These are phyloP conservation scores for Aotus griseimembra DNA, from an alignment of 2,797 vertebrate genomes.

Conservation along the genomic window DNA sequence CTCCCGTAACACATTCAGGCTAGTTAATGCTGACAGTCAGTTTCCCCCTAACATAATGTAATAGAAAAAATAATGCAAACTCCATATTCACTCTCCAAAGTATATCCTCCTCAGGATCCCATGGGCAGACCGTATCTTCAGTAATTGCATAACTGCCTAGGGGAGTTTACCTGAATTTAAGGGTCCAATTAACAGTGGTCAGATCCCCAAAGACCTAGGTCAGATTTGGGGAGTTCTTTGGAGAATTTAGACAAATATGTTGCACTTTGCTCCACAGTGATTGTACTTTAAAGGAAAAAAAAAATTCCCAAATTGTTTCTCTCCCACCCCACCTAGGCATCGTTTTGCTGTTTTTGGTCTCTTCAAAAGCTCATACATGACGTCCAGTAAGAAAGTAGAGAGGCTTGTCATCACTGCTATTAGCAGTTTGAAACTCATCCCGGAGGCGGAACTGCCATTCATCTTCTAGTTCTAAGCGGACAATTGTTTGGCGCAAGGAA, in stretches of 20 bases:
- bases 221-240: slow-evolving; percentile 73
- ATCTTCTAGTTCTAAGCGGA: slow-evolving; percentile 96
- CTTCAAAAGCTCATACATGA: slow-evolving; percentile 88
- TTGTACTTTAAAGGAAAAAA: slow-evolving; percentile 84
- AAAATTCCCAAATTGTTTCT: slow-evolving; percentile 31
- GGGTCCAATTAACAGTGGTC: slow-evolving; percentile 46
- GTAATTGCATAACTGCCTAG: neutral
- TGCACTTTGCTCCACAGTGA: slow-evolving; percentile 89
- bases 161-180: slow-evolving; percentile 61
- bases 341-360: slow-evolving; percentile 53
- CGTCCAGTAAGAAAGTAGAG: slow-evolving; percentile 98
- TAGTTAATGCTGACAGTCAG: slow-evolving; percentile 68
- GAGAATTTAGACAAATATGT: slow-evolving; percentile 83
- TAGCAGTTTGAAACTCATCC: slow-evolving; percentile 98
- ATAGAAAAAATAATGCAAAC: slow-evolving; percentile 64
- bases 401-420: slow-evolving; percentile 95
- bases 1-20: slow-evolving; percentile 78
- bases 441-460: slow-evolving; percentile 99
- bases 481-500: slow-evolving; percentile 97
- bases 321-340: slow-evolving; percentile 44
- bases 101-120: slow-evolving; percentile 16
- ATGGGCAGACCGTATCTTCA: neutral
- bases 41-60: slow-evolving; percentile 60
- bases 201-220: slow-evolving; percentile 66
- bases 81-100: slow-evolving; percentile 51